Conservation (phyloP, 2,797 vertebrate species). For the Sebastes melanostomus region DNA sequence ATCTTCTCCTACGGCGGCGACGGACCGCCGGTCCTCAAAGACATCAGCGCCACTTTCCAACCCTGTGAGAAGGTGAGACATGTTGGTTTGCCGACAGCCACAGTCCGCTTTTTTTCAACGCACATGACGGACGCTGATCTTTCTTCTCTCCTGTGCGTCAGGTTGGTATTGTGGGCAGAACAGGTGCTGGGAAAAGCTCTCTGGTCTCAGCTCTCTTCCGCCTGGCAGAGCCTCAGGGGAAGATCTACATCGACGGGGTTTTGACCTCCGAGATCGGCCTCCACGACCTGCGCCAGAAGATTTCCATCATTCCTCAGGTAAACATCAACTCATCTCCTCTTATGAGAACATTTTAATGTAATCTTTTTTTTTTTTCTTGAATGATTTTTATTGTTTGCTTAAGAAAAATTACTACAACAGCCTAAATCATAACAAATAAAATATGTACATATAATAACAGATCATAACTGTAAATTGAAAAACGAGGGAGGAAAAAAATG, state of each 20-base stretch:
- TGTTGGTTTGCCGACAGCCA: slow-evolving; percentile 36
- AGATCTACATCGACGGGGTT: slow-evolving; percentile 90
- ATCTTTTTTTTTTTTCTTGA: too few relatives aligned
- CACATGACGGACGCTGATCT: too few relatives aligned
- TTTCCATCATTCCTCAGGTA: slow-evolving; percentile 97
- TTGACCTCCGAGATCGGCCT: slow-evolving; percentile 93
- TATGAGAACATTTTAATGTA: too few relatives aligned
- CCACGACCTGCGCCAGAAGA: slow-evolving; percentile 91
- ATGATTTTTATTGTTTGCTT: too few relatives aligned
- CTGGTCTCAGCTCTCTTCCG: slow-evolving; percentile 91
- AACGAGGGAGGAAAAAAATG: too few relatives aligned
- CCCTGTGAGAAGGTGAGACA: slow-evolving; percentile 87
- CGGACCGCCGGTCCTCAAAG: slow-evolving; percentile 85
- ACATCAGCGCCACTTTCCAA: slow-evolving; percentile 84
- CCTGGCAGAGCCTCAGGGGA: slow-evolving; percentile 87
- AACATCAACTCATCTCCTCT: background rate
- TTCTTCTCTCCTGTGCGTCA: slow-evolving; percentile 37
- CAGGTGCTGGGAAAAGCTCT: slow-evolving; percentile 92
- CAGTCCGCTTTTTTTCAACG: background rate
- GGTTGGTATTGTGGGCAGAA: slow-evolving; percentile 94
- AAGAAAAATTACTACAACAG: too few relatives aligned
- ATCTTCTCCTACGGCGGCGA: slow-evolving; percentile 88
- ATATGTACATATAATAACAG: too few relatives aligned
- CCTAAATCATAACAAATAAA: too few relatives aligned
- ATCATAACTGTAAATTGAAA: too few relatives aligned